phyloP scores from a whole-genome alignment of 1,140 invertebrate genomes.

The Drosophila azteca region DNA sequence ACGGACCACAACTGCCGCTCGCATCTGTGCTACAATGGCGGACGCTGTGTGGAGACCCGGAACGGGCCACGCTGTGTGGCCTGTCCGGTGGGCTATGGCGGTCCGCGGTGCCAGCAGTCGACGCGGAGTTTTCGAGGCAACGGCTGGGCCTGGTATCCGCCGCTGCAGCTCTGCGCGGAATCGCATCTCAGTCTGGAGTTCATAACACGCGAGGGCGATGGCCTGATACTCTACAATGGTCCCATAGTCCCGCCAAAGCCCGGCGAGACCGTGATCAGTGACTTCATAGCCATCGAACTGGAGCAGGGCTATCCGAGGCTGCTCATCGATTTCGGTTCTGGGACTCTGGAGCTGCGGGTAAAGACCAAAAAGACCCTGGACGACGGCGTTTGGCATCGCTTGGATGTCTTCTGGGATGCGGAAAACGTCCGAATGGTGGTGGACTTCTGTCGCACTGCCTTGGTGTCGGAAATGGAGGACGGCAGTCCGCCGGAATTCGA shows the following conservation, averaged over 20 bases:
- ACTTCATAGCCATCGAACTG: constrained; percentile 89
- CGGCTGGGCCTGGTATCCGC: constrained; percentile 88
- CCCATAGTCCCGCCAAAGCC: constrained; percentile 86
- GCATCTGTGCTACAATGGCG: constrained; percentile 89
- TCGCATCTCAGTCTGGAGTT: constrained; percentile 89
- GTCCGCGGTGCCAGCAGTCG: constrained; percentile 89
- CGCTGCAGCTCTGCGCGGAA: constrained; percentile 88
- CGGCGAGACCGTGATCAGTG: constrained; percentile 85
- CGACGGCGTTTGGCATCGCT: constrained; percentile 88
- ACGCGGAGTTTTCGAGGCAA: constrained; percentile 87
- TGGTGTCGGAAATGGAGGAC: constrained; percentile 85
- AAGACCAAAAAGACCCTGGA: constrained; percentile 85
- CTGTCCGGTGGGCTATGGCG: constrained; percentile 87
- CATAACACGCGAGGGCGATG: constrained; percentile 87
- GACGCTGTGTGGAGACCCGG: constrained; percentile 86
- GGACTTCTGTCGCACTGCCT: constrained; percentile 86
- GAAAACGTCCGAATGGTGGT: constrained; percentile 87
- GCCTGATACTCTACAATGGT: constrained; percentile 89
- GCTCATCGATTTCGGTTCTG: constrained; percentile 89
- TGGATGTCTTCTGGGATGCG: constrained; percentile 88
- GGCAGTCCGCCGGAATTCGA: constrained; percentile 85
- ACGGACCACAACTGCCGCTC: constrained; percentile 86
- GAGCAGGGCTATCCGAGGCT: constrained; percentile 87
- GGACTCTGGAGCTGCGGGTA: constrained; percentile 86
- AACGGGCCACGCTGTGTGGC: constrained; percentile 86